Evolutionary conservation across 2,888 invertebrate genomes (phyloP).

Genomic region (Tipula lateralis): DNA sequence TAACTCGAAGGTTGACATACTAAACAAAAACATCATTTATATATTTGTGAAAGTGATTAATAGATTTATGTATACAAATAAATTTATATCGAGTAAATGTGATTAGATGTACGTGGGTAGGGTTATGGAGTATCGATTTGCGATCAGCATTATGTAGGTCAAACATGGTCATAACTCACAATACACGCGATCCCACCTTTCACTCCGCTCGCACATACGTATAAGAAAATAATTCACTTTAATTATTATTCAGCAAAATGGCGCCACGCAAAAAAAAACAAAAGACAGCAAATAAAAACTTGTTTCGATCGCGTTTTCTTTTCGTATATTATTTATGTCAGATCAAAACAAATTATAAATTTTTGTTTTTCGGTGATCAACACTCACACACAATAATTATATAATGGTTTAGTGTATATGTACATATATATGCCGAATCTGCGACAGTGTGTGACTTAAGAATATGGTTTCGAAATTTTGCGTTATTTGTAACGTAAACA

Average conservation of each 20-base stretch:
- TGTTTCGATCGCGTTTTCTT: not conserved
- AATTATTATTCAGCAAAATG: not conserved
- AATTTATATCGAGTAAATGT: too few species aligned
- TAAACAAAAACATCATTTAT: not conserved
- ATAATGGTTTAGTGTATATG: not conserved
- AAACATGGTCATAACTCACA: not conserved
- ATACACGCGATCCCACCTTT: not conserved
- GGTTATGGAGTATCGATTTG: not conserved
- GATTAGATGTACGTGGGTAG: not conserved
- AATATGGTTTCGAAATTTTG: not conserved
- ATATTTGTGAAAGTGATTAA: not conserved
- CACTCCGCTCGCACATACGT: not conserved
- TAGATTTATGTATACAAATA: not conserved
- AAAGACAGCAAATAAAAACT: not conserved
- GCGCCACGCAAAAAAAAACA: not conserved
- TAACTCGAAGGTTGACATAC: not conserved
- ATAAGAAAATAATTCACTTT: not conserved
- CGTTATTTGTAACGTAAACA: not conserved
- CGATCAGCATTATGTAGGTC: not conserved
- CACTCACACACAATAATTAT: not conserved
- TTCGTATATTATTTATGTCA: slow-evolving; percentile 7
- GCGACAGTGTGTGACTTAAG: not conserved
- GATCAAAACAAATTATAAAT: not conserved
- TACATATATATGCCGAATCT: not conserved
- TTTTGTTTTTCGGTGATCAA: not conserved